Evolutionary conservation across 2,888 invertebrate genomes (phyloP), one percentile per base, ranked within the genome.

Genomic region (Oasisia sp.): DNA sequence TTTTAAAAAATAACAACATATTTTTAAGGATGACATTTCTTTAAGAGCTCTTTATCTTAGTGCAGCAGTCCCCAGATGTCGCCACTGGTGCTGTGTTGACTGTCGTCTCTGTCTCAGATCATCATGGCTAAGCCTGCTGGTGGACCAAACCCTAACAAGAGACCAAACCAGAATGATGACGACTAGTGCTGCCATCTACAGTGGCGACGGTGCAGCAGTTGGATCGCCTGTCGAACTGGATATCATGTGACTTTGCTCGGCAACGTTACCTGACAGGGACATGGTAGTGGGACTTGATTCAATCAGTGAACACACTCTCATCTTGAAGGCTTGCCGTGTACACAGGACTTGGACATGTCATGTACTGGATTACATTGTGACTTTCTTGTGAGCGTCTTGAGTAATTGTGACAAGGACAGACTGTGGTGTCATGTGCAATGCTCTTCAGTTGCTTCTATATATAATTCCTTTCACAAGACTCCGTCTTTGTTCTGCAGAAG

Each of bases 61-160:
- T 38, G 38, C 38, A 38, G 38, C 38, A 4, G 1, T 38, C 38
- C 4, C 38, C 38, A 38, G 38, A 38, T 38, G 38, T 38, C 38
- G 1, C 56, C 14, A n/a, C 14, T 50, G n/a, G 11, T 27, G 19
- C 9, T 58, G 19, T 92, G 11, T 14, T 89, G 58, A 32, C 1
- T 74, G 27, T 32, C 50, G 56, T 50, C 19, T 92, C 94, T 94
- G 32, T 92, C 93, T 32, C 95, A 97, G 96, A 99, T 99, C 94
- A 99, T 99, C 94, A 99, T 99, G 99, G 99, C 99, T 0, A 99
- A 99, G 97, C 97, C 98, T 95, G 99, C 99, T 32, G 99, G 99
- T 91, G 99, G 99, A 91, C 99, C 99, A 0, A 99, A 99, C 96
- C 97, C 98, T 1, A 92, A 91, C 32, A 94, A 93, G 32, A 32